Percentiles rank a stretch among this genome's conserved stretches.
phyloP scores from a whole-genome alignment of 2,888 invertebrate genomes.

The Diogma glabrata region DNA sequence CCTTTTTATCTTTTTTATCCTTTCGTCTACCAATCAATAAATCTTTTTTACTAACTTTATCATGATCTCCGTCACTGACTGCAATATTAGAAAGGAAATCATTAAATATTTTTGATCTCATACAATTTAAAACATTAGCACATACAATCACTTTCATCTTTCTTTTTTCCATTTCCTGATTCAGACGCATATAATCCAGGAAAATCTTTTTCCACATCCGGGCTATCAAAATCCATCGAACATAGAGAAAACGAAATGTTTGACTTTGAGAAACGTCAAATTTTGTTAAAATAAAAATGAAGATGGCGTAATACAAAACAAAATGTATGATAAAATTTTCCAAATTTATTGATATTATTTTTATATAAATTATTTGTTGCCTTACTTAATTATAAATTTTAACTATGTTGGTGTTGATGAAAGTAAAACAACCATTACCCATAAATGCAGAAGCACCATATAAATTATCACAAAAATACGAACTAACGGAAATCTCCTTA shows the following conservation, averaged over 20 bases:
- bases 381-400: too few relatives aligned
- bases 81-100: constrained; percentile 20
- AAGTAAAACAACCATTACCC: constrained; percentile 69
- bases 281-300: too few relatives aligned
- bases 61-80: constrained; percentile 77
- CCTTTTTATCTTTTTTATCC: constrained; percentile 77
- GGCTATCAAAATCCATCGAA: constrained; percentile 49
- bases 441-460: constrained; percentile 73
- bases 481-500: constrained; percentile 70
- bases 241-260: too few relatives aligned
- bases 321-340: too few relatives aligned
- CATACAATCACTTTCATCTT: constrained; percentile 78
- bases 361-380: too few relatives aligned
- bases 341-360: too few relatives aligned
- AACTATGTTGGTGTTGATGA: constrained; percentile 38
- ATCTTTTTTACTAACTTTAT: constrained; percentile 68
- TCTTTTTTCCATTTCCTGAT: constrained; percentile 41
- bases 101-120: constrained; percentile 10
- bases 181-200: constrained; percentile 79
- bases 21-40: constrained; percentile 63
- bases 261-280: too few relatives aligned
- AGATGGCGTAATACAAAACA: too few relatives aligned
- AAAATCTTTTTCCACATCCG: constrained; percentile 82
- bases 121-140: constrained; percentile 21
- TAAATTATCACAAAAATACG: constrained; percentile 74